Percentiles rank a stretch among this genome's conserved stretches.
These are phyloP conservation scores for Eulithis prunata DNA, from an alignment of 2,888 invertebrate species.

Conservation along the genomic window DNA sequence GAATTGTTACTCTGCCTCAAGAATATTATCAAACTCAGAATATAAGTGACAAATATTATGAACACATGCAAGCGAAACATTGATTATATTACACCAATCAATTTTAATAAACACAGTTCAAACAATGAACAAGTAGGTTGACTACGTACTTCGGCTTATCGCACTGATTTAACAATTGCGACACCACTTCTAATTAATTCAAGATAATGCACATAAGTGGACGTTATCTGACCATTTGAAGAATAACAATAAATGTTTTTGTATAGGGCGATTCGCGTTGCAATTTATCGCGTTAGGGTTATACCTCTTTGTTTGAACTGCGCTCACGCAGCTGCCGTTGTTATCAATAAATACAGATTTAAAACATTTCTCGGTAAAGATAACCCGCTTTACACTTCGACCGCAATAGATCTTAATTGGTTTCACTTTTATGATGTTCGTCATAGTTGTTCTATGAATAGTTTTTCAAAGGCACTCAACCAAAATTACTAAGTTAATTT, in stretches of 20 bases:
- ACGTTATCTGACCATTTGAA: conserved; percentile 59
- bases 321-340: conserved; percentile 72
- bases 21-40: conserved; percentile 9
- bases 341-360: conserved; percentile 78
- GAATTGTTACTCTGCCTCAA: conserved; percentile 22
- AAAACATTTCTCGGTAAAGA: conserved; percentile 70
- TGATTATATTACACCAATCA: conserved; percentile 32
- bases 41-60: neutral
- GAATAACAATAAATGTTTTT: conserved; percentile 55
- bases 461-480: conserved; percentile 34
- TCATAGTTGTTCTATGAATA: conserved; percentile 44
- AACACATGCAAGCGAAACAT: conserved; percentile 18
- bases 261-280: conserved; percentile 61
- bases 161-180: conserved; percentile 52
- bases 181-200: conserved; percentile 65
- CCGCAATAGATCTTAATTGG: conserved; percentile 50
- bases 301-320: conserved; percentile 74
- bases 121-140: conserved; percentile 37
- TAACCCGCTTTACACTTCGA: conserved; percentile 60
- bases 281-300: conserved; percentile 66
- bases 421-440: conserved; percentile 37
- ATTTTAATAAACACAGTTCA: conserved; percentile 36
- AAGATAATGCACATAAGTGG: conserved; percentile 68
- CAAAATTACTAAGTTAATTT: conserved; percentile 22
- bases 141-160: conserved; percentile 29